Evolutionary conservation across 2,888 invertebrate genomes (phyloP).

Genomic region (Eretmocerus hayati): DNA sequence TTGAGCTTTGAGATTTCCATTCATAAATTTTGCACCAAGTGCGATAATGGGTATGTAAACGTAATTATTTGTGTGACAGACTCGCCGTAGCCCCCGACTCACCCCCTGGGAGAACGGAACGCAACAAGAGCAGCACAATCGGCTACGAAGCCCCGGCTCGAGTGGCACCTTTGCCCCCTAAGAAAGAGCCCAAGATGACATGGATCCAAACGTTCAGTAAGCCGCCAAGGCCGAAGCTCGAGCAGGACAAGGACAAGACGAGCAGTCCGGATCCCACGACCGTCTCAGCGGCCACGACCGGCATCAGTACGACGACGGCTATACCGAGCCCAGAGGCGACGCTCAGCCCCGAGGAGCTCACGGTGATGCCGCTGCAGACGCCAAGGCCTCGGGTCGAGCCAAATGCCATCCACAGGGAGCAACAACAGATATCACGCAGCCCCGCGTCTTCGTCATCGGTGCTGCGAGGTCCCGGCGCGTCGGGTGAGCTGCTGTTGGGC

Average conservation of each 20-base stretch:
- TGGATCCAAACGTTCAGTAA: conserved; percentile 34
- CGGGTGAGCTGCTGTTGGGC: too few species aligned
- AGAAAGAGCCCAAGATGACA: conserved; percentile 34
- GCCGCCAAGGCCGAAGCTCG: conserved; percentile 25
- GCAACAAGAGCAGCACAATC: neutral
- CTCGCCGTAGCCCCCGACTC: too few species aligned
- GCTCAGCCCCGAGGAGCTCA: conserved; percentile 23
- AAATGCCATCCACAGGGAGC: conserved; percentile 20
- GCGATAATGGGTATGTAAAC: too few species aligned
- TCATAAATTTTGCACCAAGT: too few species aligned
- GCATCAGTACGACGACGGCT: neutral
- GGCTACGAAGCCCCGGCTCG: too few species aligned
- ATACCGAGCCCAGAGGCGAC: conserved; percentile 1
- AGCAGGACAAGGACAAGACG: too few species aligned
- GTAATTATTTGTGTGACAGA: too few species aligned
- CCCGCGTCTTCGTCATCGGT: conserved; percentile 34
- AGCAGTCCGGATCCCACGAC: conserved; percentile 22
- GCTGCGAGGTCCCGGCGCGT: too few species aligned
- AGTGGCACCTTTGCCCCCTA: conserved; percentile 11
- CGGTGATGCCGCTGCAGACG: conserved; percentile 34
- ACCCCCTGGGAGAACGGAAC: neutral
- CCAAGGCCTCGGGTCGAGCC: conserved; percentile 8
- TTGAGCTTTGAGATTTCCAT: too few species aligned
- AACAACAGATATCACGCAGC: conserved; percentile 28
- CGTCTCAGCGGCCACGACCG: neutral